These are phyloP conservation scores for Chunga burmeisteri DNA, from an alignment of 2,113 vertebrate genomes.

Conservation along the genomic window DNA sequence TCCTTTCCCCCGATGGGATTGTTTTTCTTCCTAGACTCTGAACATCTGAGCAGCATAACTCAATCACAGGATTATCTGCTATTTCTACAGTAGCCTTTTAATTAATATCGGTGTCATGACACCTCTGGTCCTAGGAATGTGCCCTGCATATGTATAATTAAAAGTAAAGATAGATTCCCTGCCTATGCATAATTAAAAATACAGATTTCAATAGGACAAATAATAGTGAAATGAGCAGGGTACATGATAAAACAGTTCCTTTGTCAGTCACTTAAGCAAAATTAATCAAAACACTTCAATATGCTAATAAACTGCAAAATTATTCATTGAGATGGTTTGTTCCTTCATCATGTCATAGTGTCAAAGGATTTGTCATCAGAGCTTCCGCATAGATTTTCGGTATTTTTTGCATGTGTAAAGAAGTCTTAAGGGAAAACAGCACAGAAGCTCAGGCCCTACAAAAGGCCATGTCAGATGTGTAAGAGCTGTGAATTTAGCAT, in stretches of 20 bases:
- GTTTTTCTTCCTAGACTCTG: background rate
- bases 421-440: constrained; percentile 15
- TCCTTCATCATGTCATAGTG: constrained; percentile 24
- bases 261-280: constrained; percentile 30
- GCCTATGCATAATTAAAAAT: background rate
- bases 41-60: background rate
- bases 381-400: background rate
- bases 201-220: constrained; percentile 6
- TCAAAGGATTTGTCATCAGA: constrained; percentile 58
- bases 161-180: background rate
- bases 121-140: background rate
- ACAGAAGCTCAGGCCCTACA: background rate
- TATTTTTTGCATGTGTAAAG: background rate
- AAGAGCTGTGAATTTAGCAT: background rate
- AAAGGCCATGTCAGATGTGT: background rate
- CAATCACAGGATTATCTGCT: background rate
- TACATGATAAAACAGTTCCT: background rate
- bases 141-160: background rate
- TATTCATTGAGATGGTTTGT: constrained; percentile 56
- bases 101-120: background rate
- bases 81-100: background rate
- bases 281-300: constrained; percentile 45
- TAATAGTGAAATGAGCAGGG: background rate
- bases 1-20: background rate
- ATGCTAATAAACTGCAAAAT: constrained; percentile 57